phyloP scores from a whole-genome alignment of 2,113 vertebrate species.

The Osmerus eperlanus region DNA sequence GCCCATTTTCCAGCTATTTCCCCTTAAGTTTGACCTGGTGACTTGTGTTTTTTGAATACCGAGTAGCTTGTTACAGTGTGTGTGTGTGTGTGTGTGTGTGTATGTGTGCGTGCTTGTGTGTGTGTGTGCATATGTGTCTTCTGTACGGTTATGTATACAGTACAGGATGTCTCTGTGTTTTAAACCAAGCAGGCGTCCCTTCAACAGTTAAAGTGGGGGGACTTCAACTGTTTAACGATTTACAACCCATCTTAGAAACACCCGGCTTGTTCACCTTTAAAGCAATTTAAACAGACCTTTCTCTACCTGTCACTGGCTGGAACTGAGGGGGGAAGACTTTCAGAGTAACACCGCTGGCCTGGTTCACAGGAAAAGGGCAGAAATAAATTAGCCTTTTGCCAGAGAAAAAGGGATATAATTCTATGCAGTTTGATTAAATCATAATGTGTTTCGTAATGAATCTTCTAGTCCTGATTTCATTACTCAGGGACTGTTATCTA shows the following conservation, averaged over 20 bases:
- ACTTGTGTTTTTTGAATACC: slow-evolving; percentile 42
- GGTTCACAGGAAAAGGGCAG: slow-evolving; percentile 39
- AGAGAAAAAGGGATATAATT: slow-evolving; percentile 67
- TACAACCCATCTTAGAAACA: neutral
- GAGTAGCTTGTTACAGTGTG: neutral
- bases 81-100: neutral
- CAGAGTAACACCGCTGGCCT: slow-evolving; percentile 30
- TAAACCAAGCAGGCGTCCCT: too few relatives aligned
- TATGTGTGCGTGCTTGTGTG: neutral
- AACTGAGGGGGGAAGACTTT: slow-evolving; percentile 16
- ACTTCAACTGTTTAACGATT: too few relatives aligned
- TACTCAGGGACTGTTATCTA: slow-evolving; percentile 66
- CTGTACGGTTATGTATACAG: too few relatives aligned
- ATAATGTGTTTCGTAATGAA: slow-evolving; percentile 76
- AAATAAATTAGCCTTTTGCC: slow-evolving; percentile 61
- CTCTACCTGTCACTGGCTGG: slow-evolving; percentile 20
- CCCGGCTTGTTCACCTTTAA: slow-evolving; percentile 22
- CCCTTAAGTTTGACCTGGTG: slow-evolving; percentile 38
- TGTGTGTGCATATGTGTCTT: slow-evolving; percentile 26
- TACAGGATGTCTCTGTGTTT: too few relatives aligned
- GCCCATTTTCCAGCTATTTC: slow-evolving; percentile 57
- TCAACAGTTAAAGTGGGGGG: too few relatives aligned
- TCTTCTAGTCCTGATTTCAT: slow-evolving; percentile 67
- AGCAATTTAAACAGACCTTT: slow-evolving; percentile 24
- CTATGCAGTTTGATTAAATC: slow-evolving; percentile 75